Conservation (phyloP, 2,113 vertebrate genomes). For the Hymenochirus boettgeri region DNA sequence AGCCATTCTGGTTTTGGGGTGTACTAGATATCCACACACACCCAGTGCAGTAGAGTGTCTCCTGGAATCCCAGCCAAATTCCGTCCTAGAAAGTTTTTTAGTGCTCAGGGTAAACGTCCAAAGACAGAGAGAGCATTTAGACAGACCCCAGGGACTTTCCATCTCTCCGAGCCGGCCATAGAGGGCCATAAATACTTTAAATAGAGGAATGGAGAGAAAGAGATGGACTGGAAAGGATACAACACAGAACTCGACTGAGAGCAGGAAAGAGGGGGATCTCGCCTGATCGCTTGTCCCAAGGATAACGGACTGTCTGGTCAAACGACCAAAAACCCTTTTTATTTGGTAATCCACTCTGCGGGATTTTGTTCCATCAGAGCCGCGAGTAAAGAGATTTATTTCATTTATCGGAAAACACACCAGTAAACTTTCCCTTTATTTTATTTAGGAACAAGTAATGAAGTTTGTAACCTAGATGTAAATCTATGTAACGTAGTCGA, state of each 20-base stretch:
- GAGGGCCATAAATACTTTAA: conserved; percentile 50
- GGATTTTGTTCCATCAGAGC: too few species aligned
- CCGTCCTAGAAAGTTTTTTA: conserved; percentile 45
- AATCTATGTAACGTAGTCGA: too few species aligned
- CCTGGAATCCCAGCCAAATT: conserved; percentile 36
- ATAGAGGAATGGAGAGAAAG: not conserved
- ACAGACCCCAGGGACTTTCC: conserved; percentile 50
- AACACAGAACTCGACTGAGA: conserved; percentile 4
- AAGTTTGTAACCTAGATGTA: too few species aligned
- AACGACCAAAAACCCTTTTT: too few species aligned
- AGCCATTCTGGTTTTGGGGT: too few species aligned
- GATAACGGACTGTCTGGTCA: too few species aligned
- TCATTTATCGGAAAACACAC: too few species aligned
- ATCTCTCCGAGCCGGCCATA: conserved; percentile 45
- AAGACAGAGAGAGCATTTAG: conserved; percentile 65
- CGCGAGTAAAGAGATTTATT: too few species aligned
- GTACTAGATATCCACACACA: conserved; percentile 12
- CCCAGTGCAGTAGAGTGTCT: conserved; percentile 50
- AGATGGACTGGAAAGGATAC: conserved; percentile 40
- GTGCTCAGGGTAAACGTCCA: conserved; percentile 43
- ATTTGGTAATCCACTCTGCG: too few species aligned
- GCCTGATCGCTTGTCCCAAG: too few species aligned
- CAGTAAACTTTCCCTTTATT: too few species aligned
- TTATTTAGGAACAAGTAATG: too few species aligned
- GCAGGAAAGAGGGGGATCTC: not conserved